Base-by-base conservation (phyloP, 2,888 invertebrate genomes). In the Ceramica pisi region DNA sequence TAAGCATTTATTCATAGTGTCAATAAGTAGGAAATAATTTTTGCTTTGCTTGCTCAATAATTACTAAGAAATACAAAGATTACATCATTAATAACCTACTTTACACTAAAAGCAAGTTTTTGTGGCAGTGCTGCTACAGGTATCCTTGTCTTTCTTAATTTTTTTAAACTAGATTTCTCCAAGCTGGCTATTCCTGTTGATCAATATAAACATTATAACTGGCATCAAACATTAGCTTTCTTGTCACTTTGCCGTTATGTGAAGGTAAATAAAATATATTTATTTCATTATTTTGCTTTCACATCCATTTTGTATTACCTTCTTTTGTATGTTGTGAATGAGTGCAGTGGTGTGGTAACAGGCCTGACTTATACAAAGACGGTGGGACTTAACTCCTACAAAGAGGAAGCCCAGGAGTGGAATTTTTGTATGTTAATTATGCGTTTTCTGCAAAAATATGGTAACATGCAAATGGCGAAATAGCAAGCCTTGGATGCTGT, bases 61-160 rank as follows among this genome's bases (percentile, higher is more conserved):
- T 57, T 48, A 38, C 21, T n/a, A 21, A 57, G 21, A 75, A 66
- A 66, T 51, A 67, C 35, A 61, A 71, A 62, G 55, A 73, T 71
- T 60, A 60, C 51, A 16, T 60, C 19, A 31, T 73, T 21, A 41
- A 41, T 65, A 50, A 57, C 66, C 66, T 66, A 51, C n/a, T 57
- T 66, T 35, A 10, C 9, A 19, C 10, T 31, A 50, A 53, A 35
- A 50, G 44, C 12, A 51, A n/a, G 50, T 46, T 61, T 48, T 55
- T 44, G 31, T 51, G 19, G n/a, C 21, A 38, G 26, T 41, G 51
- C 51, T 38, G 19, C 7, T 26, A 26, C n/a, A 12, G 10, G 41
- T 69, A 53, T 38, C 44, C 6, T 70, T 46, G 51, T 72, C 19
- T 73, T 44, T 60, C 35, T 73, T 5, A 46, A 35, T 68, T 55